These are phyloP conservation scores for Belonocnema kinseyi DNA, from an alignment of 1,140 invertebrate genomes.

Conservation along the genomic window DNA sequence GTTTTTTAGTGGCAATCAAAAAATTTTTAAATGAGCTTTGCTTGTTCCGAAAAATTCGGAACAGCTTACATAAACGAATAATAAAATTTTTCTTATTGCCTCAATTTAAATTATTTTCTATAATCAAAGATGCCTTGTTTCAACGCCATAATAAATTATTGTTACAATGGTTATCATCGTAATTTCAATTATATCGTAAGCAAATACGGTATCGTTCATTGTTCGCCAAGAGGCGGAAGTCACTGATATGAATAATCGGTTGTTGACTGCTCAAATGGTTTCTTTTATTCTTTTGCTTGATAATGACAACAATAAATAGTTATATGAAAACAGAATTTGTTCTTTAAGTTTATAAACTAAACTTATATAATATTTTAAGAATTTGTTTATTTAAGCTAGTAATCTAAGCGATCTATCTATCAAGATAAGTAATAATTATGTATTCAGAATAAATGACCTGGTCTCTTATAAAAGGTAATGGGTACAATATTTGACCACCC, in stretches of 20 bases:
- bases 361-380: too few relatives aligned
- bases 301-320: slow-evolving; percentile 25
- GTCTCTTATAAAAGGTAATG: too few relatives aligned
- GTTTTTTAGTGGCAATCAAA: neutral
- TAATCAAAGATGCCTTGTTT: neutral
- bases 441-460: too few relatives aligned
- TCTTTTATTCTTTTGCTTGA: slow-evolving; percentile 29
- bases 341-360: neutral
- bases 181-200: neutral
- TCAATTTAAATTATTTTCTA: neutral
- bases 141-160: neutral
- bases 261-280: slow-evolving; percentile 57
- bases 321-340: neutral
- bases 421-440: too few relatives aligned
- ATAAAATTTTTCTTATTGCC: neutral
- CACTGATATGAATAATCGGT: slow-evolving; percentile 61
- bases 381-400: too few relatives aligned
- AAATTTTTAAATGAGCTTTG: neutral
- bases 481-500: too few relatives aligned
- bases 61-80: neutral
- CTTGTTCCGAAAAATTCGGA: too few relatives aligned
- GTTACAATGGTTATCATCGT: neutral
- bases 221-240: slow-evolving; percentile 41
- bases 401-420: too few relatives aligned
- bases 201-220: slow-evolving; percentile 5